A percentile compares a stretch with the other conserved stretches of the same genome.
Conservation (phyloP, 2,888 invertebrate genomes). For the Crematogaster levior region DNA sequence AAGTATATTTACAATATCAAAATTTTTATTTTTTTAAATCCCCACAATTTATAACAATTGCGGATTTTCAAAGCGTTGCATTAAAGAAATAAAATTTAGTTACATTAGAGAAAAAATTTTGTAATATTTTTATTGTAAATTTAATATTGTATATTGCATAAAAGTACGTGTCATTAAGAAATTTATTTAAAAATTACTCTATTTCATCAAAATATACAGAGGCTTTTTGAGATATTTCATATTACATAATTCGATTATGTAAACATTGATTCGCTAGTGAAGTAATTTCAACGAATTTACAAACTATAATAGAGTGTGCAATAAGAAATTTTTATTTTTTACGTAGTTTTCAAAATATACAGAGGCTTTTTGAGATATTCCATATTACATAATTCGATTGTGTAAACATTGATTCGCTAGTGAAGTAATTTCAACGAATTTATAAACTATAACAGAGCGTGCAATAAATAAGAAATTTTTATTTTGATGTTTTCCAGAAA, state of each 20-base stretch:
- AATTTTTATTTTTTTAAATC: no score
- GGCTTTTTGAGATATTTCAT: constrained; percentile 24
- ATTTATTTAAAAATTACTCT: not conserved
- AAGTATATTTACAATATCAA: no score
- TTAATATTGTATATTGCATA: no score
- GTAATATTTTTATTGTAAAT: no score
- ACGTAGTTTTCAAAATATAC: constrained; percentile 9
- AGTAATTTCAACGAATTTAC: constrained; percentile 42
- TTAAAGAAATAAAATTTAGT: no score
- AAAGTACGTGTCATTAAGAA: no score
- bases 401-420: constrained; percentile 56
- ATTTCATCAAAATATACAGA: constrained; percentile 5
- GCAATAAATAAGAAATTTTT: not conserved
- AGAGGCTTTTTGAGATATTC: constrained; percentile 4
- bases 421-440: constrained; percentile 26
- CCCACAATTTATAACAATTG: no score
- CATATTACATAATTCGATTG: constrained; percentile 62
- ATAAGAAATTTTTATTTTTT: not conserved
- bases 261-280: constrained; percentile 51
- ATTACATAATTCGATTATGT: constrained; percentile 63
- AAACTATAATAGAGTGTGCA: constrained; percentile 5
- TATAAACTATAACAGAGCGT: constrained; percentile 30
- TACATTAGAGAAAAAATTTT: no score
- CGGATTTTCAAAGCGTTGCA: no score
- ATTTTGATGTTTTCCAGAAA: not conserved